phyloP scores from a whole-genome alignment of 1,140 invertebrate species.

The Formica exsecta region DNA sequence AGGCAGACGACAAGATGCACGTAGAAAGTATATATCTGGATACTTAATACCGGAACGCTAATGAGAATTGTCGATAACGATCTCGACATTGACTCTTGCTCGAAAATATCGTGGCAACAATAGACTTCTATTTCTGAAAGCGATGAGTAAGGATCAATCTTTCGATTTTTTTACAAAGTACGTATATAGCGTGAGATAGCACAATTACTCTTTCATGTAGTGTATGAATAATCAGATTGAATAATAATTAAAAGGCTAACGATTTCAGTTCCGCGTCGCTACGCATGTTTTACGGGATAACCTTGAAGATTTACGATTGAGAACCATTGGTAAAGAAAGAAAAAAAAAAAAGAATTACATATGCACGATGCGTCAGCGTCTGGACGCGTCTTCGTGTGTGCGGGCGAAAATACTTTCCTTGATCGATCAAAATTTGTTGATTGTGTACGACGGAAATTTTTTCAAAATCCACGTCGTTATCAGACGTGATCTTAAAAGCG shows the following conservation, averaged over 20 bases:
- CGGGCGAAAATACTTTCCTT: conserved; percentile 67
- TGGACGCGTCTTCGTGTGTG: conserved; percentile 27
- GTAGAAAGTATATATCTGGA: not conserved
- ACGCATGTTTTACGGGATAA: not conserved
- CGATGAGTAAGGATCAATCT: not conserved
- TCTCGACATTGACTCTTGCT: not conserved
- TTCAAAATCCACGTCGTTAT: not conserved
- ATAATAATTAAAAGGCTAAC: not conserved
- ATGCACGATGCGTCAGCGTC: conserved; percentile 68
- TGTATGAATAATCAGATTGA: not conserved
- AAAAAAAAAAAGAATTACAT: conserved; percentile 54
- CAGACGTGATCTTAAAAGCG: conserved; percentile 38
- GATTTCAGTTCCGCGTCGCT: not conserved
- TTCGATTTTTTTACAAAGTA: too few species aligned
- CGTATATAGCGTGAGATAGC: too few species aligned
- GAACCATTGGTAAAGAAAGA: conserved; percentile 36
- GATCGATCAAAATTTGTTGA: conserved; percentile 50
- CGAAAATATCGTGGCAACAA: not conserved
- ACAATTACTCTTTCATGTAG: not conserved
- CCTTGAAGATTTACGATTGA: conserved; percentile 51
- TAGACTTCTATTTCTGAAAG: not conserved
- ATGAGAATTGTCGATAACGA: not conserved
- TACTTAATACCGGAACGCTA: not conserved
- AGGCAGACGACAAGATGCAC: not conserved
- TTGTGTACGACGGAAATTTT: conserved; percentile 37